Conservation (phyloP, 2,797 vertebrate genomes). For the Acanthopagrus latus region DNA sequence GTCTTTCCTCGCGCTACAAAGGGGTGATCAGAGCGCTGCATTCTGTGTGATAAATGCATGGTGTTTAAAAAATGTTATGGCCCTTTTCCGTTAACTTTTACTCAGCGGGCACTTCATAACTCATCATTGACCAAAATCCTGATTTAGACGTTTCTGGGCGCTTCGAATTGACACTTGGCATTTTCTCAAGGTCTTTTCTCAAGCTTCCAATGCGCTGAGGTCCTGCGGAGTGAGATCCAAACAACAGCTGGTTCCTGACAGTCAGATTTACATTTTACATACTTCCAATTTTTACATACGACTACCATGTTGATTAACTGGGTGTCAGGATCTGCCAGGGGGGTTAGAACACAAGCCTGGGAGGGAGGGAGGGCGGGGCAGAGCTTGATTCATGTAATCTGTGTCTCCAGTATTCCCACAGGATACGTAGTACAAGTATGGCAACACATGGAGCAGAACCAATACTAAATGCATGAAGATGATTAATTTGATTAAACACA, state of each 20-base stretch:
- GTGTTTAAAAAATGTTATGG: conserved; percentile 11
- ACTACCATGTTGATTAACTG: neutral
- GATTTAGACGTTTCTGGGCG: neutral
- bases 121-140: neutral
- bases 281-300: neutral
- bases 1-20: conserved; percentile 18
- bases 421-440: too few species aligned
- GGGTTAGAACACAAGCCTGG: neutral
- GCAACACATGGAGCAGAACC: neutral
- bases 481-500: neutral
- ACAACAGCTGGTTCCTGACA: neutral
- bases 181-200: neutral
- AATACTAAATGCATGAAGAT: neutral
- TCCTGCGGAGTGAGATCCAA: neutral
- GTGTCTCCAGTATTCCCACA: too few species aligned
- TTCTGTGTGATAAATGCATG: conserved; percentile 16
- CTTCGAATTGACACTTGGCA: neutral
- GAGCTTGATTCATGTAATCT: neutral
- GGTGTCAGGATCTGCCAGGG: neutral
- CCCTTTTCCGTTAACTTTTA: neutral
- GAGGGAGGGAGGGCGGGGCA: neutral
- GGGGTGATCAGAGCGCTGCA: conserved; percentile 22
- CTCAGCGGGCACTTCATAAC: neutral
- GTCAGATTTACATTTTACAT: neutral
- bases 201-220: too few species aligned